These are phyloP conservation scores for Linurgus olivaceus DNA, from an alignment of 2,797 vertebrate species.

Conservation along the genomic window DNA sequence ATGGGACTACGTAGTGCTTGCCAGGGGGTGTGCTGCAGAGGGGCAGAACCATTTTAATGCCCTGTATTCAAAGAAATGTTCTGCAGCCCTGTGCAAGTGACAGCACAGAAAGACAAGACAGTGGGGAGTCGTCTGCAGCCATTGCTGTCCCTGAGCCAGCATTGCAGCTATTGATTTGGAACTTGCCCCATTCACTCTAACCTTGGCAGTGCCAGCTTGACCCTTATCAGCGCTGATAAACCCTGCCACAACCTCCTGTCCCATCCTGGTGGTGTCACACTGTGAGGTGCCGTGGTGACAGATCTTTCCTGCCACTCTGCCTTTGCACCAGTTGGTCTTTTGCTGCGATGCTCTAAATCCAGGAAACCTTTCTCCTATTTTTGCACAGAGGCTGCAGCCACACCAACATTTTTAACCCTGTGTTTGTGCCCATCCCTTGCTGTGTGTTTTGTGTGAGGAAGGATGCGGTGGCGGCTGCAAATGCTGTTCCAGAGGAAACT, in stretches of 20 bases:
- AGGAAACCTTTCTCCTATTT: background rate
- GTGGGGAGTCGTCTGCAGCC: background rate
- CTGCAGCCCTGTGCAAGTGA: background rate
- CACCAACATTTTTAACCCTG: background rate
- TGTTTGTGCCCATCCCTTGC: background rate
- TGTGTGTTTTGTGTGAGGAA: background rate
- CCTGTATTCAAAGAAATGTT: background rate
- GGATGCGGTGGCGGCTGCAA: slow-evolving; percentile 41
- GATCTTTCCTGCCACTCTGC: background rate
- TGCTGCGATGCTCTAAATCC: background rate
- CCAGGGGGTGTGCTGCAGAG: background rate
- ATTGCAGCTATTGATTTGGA: background rate
- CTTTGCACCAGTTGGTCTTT: background rate
- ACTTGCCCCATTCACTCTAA: background rate
- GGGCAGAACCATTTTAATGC: background rate
- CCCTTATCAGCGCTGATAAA: slow-evolving; percentile 31
- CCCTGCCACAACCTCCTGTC: background rate
- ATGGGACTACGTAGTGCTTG: background rate
- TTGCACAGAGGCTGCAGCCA: background rate
- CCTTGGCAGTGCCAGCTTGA: background rate
- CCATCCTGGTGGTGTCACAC: background rate
- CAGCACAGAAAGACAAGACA: background rate
- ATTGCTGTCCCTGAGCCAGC: background rate
- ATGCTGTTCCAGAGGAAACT: slow-evolving; percentile 57
- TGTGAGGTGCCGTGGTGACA: background rate